phyloP scores from a whole-genome alignment of 2,797 vertebrate species.

The Miichthys miiuy region DNA sequence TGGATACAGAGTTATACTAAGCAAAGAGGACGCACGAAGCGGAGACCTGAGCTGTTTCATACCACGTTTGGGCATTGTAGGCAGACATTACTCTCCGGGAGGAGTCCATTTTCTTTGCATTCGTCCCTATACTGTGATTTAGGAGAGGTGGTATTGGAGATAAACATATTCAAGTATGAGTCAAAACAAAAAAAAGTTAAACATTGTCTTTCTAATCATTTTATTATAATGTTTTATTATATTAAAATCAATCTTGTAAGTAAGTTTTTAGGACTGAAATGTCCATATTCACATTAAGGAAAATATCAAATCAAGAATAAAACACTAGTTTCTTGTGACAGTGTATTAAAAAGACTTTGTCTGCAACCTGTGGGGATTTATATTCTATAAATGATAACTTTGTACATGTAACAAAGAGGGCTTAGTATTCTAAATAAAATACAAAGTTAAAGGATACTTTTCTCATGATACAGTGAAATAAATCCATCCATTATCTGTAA shows the following conservation, averaged over 20 bases:
- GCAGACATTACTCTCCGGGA: accelerated
- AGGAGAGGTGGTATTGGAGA: background rate
- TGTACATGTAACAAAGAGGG: background rate
- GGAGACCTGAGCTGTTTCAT: background rate
- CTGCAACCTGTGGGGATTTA: background rate
- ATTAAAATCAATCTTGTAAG: too few species aligned
- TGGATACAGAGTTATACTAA: background rate
- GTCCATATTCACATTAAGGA: background rate
- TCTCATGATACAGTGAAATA: background rate
- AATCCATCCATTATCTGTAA: too few species aligned
- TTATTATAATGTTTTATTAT: too few species aligned
- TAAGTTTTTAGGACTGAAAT: background rate
- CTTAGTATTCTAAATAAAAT: background rate
- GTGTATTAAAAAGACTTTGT: background rate
- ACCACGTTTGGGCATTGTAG: background rate
- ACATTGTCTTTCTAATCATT: too few species aligned
- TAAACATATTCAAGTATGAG: too few species aligned
- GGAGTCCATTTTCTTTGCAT: background rate
- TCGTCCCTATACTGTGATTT: background rate
- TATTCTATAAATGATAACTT: background rate
- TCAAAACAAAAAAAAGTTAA: background rate
- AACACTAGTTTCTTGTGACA: background rate
- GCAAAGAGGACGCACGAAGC: background rate
- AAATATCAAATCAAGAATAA: background rate
- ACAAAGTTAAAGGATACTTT: background rate